Evolutionary conservation across 2,113 vertebrate species (phyloP).

Genomic region (Brachyhypopomus occidentalis): DNA sequence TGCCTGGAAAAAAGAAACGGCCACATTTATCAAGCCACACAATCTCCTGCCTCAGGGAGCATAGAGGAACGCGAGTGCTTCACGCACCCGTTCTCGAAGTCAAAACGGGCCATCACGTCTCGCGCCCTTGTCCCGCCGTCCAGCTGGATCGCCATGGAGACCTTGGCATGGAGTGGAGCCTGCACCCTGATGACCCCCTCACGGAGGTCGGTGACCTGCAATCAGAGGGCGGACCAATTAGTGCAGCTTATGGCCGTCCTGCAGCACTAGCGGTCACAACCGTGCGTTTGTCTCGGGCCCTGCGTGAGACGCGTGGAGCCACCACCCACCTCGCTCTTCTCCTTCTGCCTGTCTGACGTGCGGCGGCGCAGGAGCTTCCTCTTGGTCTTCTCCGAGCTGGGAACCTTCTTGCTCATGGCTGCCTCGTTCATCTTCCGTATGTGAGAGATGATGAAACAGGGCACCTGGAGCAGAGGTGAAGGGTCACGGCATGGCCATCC

Average conservation of each 20-base stretch:
- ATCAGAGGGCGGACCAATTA: too few species aligned
- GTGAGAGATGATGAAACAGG: conserved; percentile 88
- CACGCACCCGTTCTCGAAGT: conserved; percentile 84
- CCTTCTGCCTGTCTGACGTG: conserved; percentile 80
- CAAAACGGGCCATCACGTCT: conserved; percentile 87
- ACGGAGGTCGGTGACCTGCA: conserved; percentile 82
- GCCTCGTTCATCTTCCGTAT: conserved; percentile 92
- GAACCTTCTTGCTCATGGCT: conserved; percentile 77
- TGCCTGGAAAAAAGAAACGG: conserved; percentile 40
- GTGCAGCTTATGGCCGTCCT: too few species aligned
- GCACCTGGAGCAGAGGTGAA: conserved; percentile 74
- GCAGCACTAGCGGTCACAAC: too few species aligned
- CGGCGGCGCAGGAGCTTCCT: conserved; percentile 81
- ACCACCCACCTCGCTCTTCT: conserved; percentile 76
- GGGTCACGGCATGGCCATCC: background rate
- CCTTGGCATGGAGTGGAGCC: conserved; percentile 89
- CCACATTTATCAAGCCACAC: conserved; percentile 12
- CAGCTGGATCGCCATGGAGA: conserved; percentile 95
- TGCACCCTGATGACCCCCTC: conserved; percentile 92
- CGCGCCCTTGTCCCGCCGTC: conserved; percentile 84
- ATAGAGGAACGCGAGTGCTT: background rate
- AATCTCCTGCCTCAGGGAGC: background rate
- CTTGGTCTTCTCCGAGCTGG: conserved; percentile 77
- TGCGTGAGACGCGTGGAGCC: too few species aligned
- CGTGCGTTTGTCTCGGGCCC: too few species aligned